Evolutionary conservation across 2,113 vertebrate species (phyloP), one percentile per base, ranked within the genome.

Genomic region (Rhegmatorhina hoffmannsi): DNA sequence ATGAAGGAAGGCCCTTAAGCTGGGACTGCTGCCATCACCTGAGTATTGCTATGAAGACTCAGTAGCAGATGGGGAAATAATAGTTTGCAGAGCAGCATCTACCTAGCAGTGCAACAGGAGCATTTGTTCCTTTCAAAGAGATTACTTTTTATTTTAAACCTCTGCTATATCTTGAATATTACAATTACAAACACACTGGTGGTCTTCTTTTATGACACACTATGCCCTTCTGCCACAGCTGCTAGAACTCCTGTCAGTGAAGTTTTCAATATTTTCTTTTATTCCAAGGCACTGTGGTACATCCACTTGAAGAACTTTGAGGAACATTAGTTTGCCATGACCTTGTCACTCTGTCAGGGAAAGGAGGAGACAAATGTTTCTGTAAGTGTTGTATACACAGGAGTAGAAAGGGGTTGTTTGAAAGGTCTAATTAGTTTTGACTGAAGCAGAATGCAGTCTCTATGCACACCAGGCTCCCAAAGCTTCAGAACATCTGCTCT

Each of bases 371-470:
- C 17, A 67, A 67, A 46, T 72, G 17, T 84, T 84, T 82, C 50
- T 20, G 0, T 26, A 62, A 53, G 28, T 34, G 36, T 46, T 58
- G 20, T 21, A 69, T 53, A 76, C 19, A 25, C 25, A 67, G 33
- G 52, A 82, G 19, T 23, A 72, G 58, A 49, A 81, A 24, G 60
- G 66, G 46, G 15, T 69, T 87, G 13, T 36, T 56, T 66, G 56
- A 81, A 81, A 93, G 81, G 31, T 91, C 59, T 89, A 38, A 91
- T 80, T 69, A 52, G 47, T 84, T 90, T 69, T 78, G 69, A 75
- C 43, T 84, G 52, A 78, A 78, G 70, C 74, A 84, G 52, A 89
- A 78, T 64, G 44, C 49, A 68, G 20, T 43, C 59, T 89, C 4
- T 80, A 46, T 66, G 69, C 21, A 25, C 66, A 44, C 46, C 18